Evolutionary conservation across 2,888 invertebrate species (phyloP).

Genomic region (Monochamus alternatus): DNA sequence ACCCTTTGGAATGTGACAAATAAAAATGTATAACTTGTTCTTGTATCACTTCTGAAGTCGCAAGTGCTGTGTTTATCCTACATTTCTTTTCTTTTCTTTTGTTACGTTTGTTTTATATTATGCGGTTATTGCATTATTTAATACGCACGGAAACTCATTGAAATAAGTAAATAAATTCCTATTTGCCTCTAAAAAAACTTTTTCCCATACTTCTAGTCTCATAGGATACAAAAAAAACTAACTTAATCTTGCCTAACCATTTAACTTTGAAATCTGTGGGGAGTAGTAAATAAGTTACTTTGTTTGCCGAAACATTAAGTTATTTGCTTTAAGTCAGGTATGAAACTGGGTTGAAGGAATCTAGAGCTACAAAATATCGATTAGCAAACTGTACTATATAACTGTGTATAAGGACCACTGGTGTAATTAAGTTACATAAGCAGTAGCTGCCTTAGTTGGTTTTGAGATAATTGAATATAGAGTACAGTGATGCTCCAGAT

Average conservation of each 20-base stretch:
- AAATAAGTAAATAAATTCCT: slow-evolving; percentile 10
- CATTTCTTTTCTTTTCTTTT: no score
- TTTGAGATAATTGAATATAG: no score
- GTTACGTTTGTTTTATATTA: no score
- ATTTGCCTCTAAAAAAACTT: not conserved
- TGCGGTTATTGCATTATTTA: not conserved
- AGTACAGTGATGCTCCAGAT: no score
- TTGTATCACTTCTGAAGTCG: not conserved
- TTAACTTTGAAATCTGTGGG: slow-evolving; percentile 17
- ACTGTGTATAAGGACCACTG: no score
- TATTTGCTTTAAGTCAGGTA: not conserved
- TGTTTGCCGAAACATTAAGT: not conserved
- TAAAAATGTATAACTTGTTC: not conserved
- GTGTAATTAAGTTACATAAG: no score
- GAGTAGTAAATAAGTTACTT: slow-evolving; percentile 16
- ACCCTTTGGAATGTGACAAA: no score
- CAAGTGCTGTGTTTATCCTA: no score
- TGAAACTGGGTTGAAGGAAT: not conserved
- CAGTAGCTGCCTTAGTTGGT: no score
- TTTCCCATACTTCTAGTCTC: not conserved
- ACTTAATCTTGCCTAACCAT: slow-evolving; percentile 14
- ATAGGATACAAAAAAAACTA: slow-evolving; percentile 8
- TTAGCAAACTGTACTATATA: no score
- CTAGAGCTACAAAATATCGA: no score
- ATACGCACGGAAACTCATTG: not conserved